Base-by-base conservation (phyloP, 2,113 vertebrate species). In the Caranx melampygus region DNA sequence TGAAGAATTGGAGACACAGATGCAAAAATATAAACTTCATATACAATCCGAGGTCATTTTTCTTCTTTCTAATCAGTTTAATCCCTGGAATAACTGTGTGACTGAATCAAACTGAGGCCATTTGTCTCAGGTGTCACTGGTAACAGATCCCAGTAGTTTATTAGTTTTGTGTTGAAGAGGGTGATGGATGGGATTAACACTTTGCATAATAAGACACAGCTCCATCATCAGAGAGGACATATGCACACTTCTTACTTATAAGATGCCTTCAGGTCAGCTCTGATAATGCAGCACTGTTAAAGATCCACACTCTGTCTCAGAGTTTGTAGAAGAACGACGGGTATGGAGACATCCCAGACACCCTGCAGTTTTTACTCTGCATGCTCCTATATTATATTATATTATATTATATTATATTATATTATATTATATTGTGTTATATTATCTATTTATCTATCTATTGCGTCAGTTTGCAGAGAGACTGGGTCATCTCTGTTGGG, bases 151-250 rank as follows among this genome's bases (percentile, higher is more conserved):
- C 10, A 18, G 7, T 40, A 42, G 62, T 76, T 76, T 40, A 76
- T 73, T 64, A 34, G 40, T 61, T 72, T 18, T 61, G 62, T 47
- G 71, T 13, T 33, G 33, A 55, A 55, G 65, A 67, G 33, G 34
- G 18, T 61, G 72, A 77, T 65, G 65, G 65, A 66, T 76, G 51
- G 59, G 40, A 34, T 68, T 58, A 42, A 42, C 40, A 42, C 40
- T 75, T 79, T 76, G 57, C 69, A 84, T 84, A 79, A 66, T 71
- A 35, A n/a, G 11, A 21, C 26, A 65, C 34, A 70, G 34, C 34
- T 69, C 34, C 44, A 0, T 58, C 52, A 47, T 59, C 21, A 52
- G 49, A 26, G 6, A 20, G 47, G 11, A 21, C 72, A 47, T 20
- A 10, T 8, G 57, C 8, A n/a, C 34, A n/a, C 59, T 60, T 60